phyloP scores from a whole-genome alignment of 2,797 vertebrate genomes.

The Notolepis coatsorum region DNA sequence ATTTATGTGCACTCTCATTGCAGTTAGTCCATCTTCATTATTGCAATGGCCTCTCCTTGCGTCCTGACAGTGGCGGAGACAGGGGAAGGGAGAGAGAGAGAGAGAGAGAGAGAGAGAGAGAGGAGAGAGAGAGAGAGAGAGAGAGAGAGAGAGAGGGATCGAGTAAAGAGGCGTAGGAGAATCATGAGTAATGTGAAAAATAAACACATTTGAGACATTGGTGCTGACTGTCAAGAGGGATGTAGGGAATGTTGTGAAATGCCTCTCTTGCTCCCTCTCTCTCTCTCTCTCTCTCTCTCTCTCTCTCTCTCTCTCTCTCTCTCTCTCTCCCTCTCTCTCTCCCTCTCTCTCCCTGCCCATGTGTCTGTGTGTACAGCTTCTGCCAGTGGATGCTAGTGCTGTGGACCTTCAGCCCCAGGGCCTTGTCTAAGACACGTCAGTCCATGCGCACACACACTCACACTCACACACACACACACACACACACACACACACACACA shows the following conservation, averaged over 20 bases:
- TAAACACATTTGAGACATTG: slow-evolving; percentile 68
- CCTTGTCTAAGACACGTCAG: slow-evolving; percentile 57
- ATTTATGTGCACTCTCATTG: slow-evolving; percentile 78
- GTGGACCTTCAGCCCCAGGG: slow-evolving; percentile 69
- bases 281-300: slow-evolving; percentile 5
- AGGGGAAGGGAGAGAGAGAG: slow-evolving; percentile 38
- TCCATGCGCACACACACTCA: not conserved
- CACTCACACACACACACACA: slow-evolving; percentile 21
- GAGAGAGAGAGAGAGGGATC: slow-evolving; percentile 21
- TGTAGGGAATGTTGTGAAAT: slow-evolving; percentile 64
- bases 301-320: slow-evolving; percentile 11
- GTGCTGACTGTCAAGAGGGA: slow-evolving; percentile 52
- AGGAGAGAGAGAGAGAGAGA: slow-evolving; percentile 16
- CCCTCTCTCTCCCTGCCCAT: slow-evolving; percentile 5
- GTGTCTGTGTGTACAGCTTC: slow-evolving; percentile 64
- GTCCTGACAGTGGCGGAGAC: slow-evolving; percentile 50
- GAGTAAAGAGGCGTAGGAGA: slow-evolving; percentile 43
- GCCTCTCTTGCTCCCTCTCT: slow-evolving; percentile 43
- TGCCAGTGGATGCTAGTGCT: slow-evolving; percentile 69
- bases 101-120: slow-evolving; percentile 37
- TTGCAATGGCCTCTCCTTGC: slow-evolving; percentile 76
- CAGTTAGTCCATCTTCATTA: slow-evolving; percentile 82
- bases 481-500: not conserved
- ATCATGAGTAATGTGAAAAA: slow-evolving; percentile 77
- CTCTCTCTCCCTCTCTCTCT: not conserved